Evolutionary conservation across 2,113 vertebrate genomes (phyloP).

Genomic region (Spermophilus dauricus): DNA sequence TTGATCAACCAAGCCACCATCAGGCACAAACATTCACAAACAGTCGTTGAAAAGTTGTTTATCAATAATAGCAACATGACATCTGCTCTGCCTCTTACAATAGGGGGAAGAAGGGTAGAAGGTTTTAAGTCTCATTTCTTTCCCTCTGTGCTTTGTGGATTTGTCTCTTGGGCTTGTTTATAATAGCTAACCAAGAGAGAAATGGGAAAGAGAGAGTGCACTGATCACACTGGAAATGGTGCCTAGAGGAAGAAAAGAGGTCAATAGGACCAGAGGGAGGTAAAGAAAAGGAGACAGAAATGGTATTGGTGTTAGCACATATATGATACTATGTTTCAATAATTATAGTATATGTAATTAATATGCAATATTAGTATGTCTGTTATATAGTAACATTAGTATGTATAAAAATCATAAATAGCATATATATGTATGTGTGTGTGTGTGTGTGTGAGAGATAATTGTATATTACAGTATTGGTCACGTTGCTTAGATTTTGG

Average conservation of each 20-base stretch:
- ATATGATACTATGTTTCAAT: not conserved
- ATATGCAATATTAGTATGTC: not conserved
- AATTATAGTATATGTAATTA: not conserved
- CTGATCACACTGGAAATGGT: not conserved
- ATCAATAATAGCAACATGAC: slow-evolving; percentile 53
- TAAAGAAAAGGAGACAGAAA: not conserved
- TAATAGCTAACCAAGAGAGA: not conserved
- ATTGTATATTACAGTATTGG: not conserved
- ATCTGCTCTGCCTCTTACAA: slow-evolving; percentile 59
- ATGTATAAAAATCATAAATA: not conserved
- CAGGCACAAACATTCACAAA: slow-evolving; percentile 79
- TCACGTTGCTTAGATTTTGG: not conserved
- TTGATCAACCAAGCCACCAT: slow-evolving; percentile 76
- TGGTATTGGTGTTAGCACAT: no score
- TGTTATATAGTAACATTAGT: not conserved
- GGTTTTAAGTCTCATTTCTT: slow-evolving; percentile 32
- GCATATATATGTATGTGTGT: not conserved
- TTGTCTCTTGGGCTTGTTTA: not conserved
- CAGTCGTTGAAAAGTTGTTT: slow-evolving; percentile 73
- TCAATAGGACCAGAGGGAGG: not conserved
- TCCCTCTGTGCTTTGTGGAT: not conserved
- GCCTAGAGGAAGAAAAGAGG: not conserved
- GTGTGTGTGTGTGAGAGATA: no score
- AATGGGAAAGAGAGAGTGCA: not conserved
- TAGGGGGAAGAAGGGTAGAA: not conserved